These are phyloP conservation scores for Chydorus sphaericus DNA, from an alignment of 2,888 invertebrate species.

Conservation along the genomic window DNA sequence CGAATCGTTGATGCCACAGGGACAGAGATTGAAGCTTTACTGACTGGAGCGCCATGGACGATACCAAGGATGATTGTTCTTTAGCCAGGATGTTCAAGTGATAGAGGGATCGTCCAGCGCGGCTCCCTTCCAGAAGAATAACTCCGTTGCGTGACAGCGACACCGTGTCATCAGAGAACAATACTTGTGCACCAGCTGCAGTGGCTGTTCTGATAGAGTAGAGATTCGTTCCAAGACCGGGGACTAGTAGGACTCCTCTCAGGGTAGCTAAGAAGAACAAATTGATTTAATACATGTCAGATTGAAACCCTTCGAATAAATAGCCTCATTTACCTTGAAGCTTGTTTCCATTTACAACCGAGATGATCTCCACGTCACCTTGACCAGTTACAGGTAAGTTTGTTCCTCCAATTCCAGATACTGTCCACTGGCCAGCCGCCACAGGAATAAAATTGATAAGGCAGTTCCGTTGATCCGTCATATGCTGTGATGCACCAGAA, in stretches of 20 bases:
- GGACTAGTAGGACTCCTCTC: neutral
- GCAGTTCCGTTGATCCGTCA: no score
- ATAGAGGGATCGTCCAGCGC: neutral
- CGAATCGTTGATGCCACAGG: neutral
- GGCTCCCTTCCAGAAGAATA: neutral
- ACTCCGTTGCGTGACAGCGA: neutral
- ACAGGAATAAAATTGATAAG: no score
- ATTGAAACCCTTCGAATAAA: no score
- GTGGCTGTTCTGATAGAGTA: neutral
- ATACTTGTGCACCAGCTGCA: neutral
- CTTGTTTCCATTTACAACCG: no score
- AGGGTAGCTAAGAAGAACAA: neutral
- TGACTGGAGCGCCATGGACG: neutral
- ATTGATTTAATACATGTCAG: neutral
- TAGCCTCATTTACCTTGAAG: no score
- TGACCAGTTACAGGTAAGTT: no score
- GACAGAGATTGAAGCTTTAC: neutral
- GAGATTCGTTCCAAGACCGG: neutral
- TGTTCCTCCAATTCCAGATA: no score
- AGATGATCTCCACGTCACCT: no score
- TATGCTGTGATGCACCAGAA: no score
- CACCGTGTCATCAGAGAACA: neutral
- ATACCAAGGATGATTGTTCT: neutral
- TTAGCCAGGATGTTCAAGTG: neutral
- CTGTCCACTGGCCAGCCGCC: no score